phyloP scores from a whole-genome alignment of 2,113 vertebrate species.

The Campylorhamphus procurvoides region DNA sequence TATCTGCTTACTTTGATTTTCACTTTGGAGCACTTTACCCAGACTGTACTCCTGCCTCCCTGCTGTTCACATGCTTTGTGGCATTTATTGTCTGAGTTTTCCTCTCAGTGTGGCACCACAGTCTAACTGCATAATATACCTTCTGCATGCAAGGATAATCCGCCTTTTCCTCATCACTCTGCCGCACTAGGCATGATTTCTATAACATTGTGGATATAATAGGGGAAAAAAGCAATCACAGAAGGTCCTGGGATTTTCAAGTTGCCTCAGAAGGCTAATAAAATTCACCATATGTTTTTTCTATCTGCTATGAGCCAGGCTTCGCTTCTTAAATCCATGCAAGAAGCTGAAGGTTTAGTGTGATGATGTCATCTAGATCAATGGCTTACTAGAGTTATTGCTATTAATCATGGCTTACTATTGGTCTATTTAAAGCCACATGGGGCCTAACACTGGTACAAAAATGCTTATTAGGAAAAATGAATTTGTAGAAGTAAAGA shows the following conservation, averaged over 20 bases:
- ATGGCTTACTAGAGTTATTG: constrained; percentile 16
- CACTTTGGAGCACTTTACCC: constrained; percentile 43
- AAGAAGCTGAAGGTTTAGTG: constrained; percentile 13
- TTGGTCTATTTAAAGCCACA: not conserved
- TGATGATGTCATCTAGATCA: constrained; percentile 18
- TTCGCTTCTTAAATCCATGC: constrained; percentile 28
- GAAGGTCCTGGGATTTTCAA: not conserved
- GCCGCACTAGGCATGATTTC: not conserved
- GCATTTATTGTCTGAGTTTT: constrained; percentile 67
- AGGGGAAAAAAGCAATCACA: constrained; percentile 36
- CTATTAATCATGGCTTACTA: not conserved
- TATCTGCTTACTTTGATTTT: constrained; percentile 66
- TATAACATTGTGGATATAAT: not conserved
- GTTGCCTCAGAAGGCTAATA: constrained; percentile 27
- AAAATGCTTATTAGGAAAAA: not conserved
- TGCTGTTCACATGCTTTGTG: constrained; percentile 41
- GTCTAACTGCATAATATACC: constrained; percentile 8
- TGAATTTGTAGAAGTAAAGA: not conserved
- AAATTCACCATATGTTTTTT: constrained; percentile 52
- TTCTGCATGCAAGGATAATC: constrained; percentile 20
- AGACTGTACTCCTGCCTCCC: not conserved
- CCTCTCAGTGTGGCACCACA: constrained; percentile 31
- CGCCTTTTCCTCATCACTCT: not conserved
- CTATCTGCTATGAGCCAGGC: not conserved
- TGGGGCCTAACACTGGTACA: not conserved